Conservation (phyloP, 2,113 vertebrate species). For the Bombycilla garrulus region DNA sequence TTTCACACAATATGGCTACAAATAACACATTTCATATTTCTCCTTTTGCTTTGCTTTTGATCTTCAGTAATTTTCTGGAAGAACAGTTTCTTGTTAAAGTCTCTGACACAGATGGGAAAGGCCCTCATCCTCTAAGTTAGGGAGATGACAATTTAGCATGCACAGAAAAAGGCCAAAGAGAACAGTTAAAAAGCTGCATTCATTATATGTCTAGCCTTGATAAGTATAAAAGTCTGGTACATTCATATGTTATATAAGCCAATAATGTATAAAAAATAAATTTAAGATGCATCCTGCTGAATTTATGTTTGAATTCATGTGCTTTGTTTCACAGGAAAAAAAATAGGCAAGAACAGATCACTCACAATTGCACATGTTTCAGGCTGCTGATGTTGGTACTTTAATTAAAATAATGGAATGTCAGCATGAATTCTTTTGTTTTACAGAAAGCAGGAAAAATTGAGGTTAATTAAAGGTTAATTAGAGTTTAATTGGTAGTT, state of each 20-base stretch:
- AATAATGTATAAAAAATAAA: not conserved
- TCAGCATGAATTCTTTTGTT: constrained; percentile 11
- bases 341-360: not conserved
- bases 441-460: constrained; percentile 42
- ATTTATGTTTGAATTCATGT: not conserved
- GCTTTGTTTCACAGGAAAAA: not conserved
- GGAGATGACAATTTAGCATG: not conserved
- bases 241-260: not conserved
- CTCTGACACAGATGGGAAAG: not conserved
- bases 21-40: not conserved
- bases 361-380: not conserved
- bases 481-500: constrained; percentile 27
- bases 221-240: not conserved
- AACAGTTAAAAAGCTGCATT: not conserved
- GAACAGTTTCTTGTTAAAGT: not conserved
- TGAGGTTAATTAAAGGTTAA: constrained; percentile 35
- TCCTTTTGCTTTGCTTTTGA: not conserved
- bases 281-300: not conserved
- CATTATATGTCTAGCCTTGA: not conserved
- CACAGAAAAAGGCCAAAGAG: not conserved
- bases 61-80: not conserved
- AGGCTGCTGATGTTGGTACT: not conserved
- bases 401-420: constrained; percentile 23
- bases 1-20: not conserved
- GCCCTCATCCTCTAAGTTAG: not conserved